Evolutionary conservation across 1,140 invertebrate species (phyloP).

Genomic region (Drosophila teissieri): DNA sequence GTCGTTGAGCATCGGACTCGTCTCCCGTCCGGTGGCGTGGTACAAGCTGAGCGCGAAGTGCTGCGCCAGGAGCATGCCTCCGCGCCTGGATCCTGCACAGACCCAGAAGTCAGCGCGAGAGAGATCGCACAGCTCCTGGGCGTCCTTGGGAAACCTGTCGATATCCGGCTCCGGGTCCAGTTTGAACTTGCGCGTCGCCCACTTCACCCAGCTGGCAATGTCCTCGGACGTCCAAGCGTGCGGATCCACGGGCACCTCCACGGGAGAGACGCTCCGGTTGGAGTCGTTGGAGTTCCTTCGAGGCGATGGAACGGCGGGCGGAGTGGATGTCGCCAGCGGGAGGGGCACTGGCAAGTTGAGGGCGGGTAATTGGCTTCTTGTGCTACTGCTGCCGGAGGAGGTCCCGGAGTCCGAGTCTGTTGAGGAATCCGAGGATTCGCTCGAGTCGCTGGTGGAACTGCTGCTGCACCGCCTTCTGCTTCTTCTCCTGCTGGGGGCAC

Average conservation of each 20-base stretch:
- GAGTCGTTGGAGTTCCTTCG: constrained; percentile 27
- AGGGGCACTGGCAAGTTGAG: constrained; percentile 6
- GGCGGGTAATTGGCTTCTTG: constrained; percentile 15
- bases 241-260: constrained; percentile 86
- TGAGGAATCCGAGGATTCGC: constrained; percentile 25
- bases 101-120: constrained; percentile 85
- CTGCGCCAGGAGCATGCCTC: constrained; percentile 85
- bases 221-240: constrained; percentile 87
- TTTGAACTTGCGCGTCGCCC: constrained; percentile 87
- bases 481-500: constrained; percentile 7
- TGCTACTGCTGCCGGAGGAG: constrained; percentile 13
- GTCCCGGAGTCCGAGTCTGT: constrained; percentile 19
- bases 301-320: constrained; percentile 5
- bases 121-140: constrained; percentile 87
- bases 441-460: constrained; percentile 49
- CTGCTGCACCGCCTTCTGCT: constrained; percentile 42
- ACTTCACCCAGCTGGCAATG: constrained; percentile 88
- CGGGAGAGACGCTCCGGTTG: constrained; percentile 37
- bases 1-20: constrained; percentile 85
- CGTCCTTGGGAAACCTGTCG: constrained; percentile 86
- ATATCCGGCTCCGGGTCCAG: constrained; percentile 86
- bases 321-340: neutral
- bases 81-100: constrained; percentile 81
- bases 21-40: constrained; percentile 85
- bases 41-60: constrained; percentile 85